Percentiles rank a stretch among this genome's conserved stretches.
These are phyloP conservation scores for Porites divaricata DNA, from an alignment of 92 coral and sea anemone species.

Conservation along the genomic window DNA sequence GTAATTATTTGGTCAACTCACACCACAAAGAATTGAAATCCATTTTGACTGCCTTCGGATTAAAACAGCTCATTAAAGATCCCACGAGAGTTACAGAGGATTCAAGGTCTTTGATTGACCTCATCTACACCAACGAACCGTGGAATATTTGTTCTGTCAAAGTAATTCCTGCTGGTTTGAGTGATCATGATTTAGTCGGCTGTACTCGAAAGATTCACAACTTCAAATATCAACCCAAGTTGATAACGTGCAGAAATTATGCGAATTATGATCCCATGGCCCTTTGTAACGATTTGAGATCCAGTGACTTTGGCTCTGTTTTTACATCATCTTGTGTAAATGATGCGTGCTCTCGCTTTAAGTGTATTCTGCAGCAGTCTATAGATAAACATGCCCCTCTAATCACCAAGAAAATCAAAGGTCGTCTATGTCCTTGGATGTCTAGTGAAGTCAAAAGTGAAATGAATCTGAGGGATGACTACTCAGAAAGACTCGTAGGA, in stretches of 20 bases:
- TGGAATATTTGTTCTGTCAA: not conserved
- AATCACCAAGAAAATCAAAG: not conserved
- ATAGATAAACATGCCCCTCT: conserved; percentile 35
- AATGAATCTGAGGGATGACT: no score
- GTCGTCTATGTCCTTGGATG: conserved; percentile 19
- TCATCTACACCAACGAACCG: not conserved
- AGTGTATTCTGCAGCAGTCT: conserved; percentile 28
- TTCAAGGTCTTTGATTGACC: not conserved
- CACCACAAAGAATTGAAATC: conserved; percentile 1
- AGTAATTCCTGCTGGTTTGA: conserved; percentile 38
- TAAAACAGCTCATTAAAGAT: not conserved
- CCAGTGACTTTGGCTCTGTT: not conserved
- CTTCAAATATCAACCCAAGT: no score
- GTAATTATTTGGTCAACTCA: conserved; percentile 4
- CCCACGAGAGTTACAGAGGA: conserved; percentile 3
- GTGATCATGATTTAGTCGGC: conserved; percentile 22
- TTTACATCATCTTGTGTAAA: conserved; percentile 28
- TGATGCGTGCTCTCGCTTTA: conserved; percentile 38
- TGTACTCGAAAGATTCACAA: no score
- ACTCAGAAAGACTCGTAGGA: no score
- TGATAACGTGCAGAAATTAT: no score
- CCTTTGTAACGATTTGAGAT: no score
- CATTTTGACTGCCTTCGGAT: not conserved
- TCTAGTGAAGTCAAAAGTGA: no score
- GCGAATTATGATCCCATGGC: no score